These are phyloP conservation scores for Empis stercorea DNA, from an alignment of 2,888 invertebrate genomes.

Conservation along the genomic window DNA sequence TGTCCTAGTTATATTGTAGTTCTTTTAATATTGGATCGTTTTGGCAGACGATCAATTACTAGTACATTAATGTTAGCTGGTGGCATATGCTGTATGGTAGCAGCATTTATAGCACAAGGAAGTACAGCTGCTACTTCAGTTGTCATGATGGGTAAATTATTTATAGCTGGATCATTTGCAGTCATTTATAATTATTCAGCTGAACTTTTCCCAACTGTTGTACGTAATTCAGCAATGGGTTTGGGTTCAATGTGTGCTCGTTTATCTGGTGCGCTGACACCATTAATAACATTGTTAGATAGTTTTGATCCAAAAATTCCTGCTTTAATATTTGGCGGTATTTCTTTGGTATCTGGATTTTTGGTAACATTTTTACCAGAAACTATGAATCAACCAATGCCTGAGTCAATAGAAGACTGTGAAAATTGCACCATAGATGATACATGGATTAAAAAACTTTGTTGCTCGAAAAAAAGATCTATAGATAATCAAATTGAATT, in stretches of 20 bases:
- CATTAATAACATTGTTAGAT: constrained; percentile 63
- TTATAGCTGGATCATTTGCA: constrained; percentile 75
- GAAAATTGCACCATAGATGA: constrained; percentile 59
- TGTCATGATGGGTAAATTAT: constrained; percentile 65
- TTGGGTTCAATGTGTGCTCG: constrained; percentile 78
- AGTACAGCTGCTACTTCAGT: constrained; percentile 46
- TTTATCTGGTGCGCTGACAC: constrained; percentile 67
- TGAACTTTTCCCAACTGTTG: constrained; percentile 73
- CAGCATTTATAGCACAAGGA: constrained; percentile 53
- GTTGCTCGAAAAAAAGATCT: constrained; percentile 39
- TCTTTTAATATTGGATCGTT: constrained; percentile 56
- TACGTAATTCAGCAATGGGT: constrained; percentile 72
- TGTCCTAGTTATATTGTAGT: constrained; percentile 65
- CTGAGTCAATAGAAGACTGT: constrained; percentile 66
- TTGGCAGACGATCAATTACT: constrained; percentile 62
- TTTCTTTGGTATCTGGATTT: constrained; percentile 61
- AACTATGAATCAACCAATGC: constrained; percentile 73
- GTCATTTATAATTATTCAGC: constrained; percentile 80
- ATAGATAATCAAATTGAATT: background rate
- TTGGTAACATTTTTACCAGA: constrained; percentile 65
- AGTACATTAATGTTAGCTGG: constrained; percentile 67
- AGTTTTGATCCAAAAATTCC: constrained; percentile 68
- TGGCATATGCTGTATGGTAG: constrained; percentile 61
- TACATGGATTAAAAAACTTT: constrained; percentile 59
- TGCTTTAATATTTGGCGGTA: constrained; percentile 59